These are phyloP conservation scores for Cephus nigrinus DNA, from an alignment of 2,888 invertebrate genomes.

Conservation along the genomic window DNA sequence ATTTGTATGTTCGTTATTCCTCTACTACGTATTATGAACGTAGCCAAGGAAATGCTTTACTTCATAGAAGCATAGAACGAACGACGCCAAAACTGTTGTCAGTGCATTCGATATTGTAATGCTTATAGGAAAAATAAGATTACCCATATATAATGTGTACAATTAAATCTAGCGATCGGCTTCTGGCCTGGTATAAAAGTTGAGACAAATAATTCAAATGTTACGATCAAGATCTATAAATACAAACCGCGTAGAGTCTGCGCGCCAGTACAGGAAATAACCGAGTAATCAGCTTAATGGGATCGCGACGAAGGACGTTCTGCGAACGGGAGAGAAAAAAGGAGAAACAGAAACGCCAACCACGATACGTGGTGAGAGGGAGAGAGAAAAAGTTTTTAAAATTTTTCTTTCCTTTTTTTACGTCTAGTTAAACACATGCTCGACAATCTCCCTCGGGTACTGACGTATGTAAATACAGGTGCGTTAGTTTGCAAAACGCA, in stretches of 20 bases:
- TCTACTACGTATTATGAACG: too few species aligned
- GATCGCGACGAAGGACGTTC: conserved; percentile 12
- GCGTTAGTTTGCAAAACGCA: not conserved
- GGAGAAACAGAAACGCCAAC: not conserved
- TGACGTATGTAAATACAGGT: not conserved
- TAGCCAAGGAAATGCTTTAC: not conserved
- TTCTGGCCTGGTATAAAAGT: not conserved
- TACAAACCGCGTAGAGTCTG: not conserved
- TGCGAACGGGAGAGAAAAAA: conserved; percentile 11
- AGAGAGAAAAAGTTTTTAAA: not conserved
- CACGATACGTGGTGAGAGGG: not conserved
- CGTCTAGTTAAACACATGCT: not conserved
- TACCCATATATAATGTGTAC: not conserved
- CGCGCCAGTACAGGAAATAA: not conserved
- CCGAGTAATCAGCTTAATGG: not conserved
- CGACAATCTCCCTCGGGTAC: not conserved
- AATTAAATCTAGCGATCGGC: too few species aligned
- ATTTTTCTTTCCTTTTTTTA: not conserved
- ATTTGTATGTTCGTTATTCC: too few species aligned
- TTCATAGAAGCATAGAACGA: not conserved
- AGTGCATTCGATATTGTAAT: too few species aligned
- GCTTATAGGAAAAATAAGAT: too few species aligned
- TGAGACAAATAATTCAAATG: not conserved
- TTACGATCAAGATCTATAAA: not conserved
- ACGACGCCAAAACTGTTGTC: not conserved